Base-by-base conservation (phyloP, 1,140 invertebrate genomes). In the Steinernema khuongi region DNA sequence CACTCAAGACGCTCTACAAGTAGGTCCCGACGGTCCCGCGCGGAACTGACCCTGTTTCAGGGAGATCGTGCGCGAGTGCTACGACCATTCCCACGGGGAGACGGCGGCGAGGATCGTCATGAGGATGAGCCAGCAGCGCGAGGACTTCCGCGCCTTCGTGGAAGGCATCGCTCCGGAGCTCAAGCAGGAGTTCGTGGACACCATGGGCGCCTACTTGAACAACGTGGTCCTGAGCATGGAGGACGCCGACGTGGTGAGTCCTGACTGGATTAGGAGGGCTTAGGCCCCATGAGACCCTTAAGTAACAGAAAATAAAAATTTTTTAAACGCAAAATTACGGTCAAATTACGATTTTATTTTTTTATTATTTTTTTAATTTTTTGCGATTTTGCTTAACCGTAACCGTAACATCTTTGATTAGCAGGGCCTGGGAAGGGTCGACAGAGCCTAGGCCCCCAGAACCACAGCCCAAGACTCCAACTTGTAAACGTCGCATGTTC, bases 101-200 rank as follows among this genome's bases (percentile, higher is more conserved):
- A 60, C 50, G 50, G 50, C 50, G 50, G 2, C 26, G 50, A 14
- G 50, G 50, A 60, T 60, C 22, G 14, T 14, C 22, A 60, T 60
- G 50, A 14, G 50, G 50, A 60, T 60, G 50, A 60, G 50, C 26
- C 50, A 60, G 50, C 50, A 60, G 19, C 50, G 50, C 50, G 50
- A 17, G 50, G 50, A 60, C 26, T 60, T 60, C 50, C 50, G 50
- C 50, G 50, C 4, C 4, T 60, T 60, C 50, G 26, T 60, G 14
- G 50, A 60, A 22, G 7, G 14, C 14, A 22, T 60, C 50, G 50
- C 19, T 14, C 50, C 50, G 50, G 50, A 60, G 26, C 22, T 60
- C 11, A 60, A 60, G 50, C 50, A 60, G 50, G 50, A 60, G 26
- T 60, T 60, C 50, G 50, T 60, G 7, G 50, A 60, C 26, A 60